Conservation (phyloP, 2,888 invertebrate species). For the Acleris literana region DNA sequence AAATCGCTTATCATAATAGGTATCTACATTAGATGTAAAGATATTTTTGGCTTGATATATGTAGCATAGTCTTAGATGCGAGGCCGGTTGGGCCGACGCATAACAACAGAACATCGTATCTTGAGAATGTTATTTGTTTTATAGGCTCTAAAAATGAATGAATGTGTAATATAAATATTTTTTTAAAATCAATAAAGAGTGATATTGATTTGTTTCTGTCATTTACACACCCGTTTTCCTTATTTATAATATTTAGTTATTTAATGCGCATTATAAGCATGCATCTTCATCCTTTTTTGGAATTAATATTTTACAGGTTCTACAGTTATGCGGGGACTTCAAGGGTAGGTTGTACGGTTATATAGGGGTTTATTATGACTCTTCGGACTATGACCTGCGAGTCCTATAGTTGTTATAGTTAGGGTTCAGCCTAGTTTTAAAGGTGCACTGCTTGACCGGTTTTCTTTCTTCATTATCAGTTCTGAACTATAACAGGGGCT, state of each 20-base stretch:
- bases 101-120: slow-evolving; percentile 44
- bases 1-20: slow-evolving; percentile 59
- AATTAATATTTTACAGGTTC: no score
- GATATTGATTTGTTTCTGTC: slow-evolving; percentile 66
- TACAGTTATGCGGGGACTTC: no score
- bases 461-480: no score
- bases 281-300: no score
- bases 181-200: slow-evolving; percentile 83
- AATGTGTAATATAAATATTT: slow-evolving; percentile 83
- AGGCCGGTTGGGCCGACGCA: slow-evolving; percentile 50
- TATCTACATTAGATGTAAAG: slow-evolving; percentile 61
- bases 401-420: no score
- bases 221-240: slow-evolving; percentile 42
- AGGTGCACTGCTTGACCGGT: no score
- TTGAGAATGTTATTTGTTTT: slow-evolving; percentile 72
- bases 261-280: no score
- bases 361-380: no score
- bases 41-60: slow-evolving; percentile 75
- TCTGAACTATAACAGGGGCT: no score
- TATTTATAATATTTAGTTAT: not conserved
- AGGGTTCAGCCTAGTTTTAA: no score
- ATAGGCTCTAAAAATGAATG: slow-evolving; percentile 77
- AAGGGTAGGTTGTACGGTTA: no score
- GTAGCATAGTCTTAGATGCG: slow-evolving; percentile 50
- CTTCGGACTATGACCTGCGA: no score